Conservation (phyloP, 1,140 invertebrate genomes). For the Heliconius hewitsoni region DNA sequence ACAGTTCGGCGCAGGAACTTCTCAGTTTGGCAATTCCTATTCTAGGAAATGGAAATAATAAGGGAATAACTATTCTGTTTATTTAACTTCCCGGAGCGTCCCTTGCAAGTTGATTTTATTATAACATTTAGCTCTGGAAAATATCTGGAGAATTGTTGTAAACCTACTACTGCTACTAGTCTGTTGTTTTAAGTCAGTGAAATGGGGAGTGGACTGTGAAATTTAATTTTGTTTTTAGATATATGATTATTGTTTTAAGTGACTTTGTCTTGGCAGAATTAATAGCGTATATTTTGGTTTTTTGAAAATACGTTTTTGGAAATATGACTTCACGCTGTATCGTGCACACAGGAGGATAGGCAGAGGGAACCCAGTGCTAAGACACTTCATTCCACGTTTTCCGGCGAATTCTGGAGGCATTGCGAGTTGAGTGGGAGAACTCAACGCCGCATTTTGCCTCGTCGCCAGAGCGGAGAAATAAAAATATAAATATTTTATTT, state of each 20-base stretch:
- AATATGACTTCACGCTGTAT: too few relatives aligned
- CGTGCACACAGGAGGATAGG: too few relatives aligned
- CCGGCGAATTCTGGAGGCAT: too few relatives aligned
- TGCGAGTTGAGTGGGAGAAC: too few relatives aligned
- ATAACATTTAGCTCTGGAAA: constrained; percentile 38
- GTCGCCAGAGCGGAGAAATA: too few relatives aligned
- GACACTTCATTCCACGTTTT: too few relatives aligned
- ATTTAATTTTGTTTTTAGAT: neutral
- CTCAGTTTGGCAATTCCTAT: constrained; percentile 40
- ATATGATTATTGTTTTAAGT: neutral
- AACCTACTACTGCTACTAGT: constrained; percentile 6
- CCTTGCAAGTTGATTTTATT: constrained; percentile 44
- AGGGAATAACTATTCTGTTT: constrained; percentile 42
- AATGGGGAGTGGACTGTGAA: neutral
- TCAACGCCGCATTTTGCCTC: too few relatives aligned
- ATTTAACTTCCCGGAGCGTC: constrained; percentile 44
- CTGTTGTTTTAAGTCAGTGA: neutral
- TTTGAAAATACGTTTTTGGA: too few relatives aligned
- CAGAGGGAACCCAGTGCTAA: too few relatives aligned
- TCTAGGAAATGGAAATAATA: constrained; percentile 43
- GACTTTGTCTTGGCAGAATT: too few relatives aligned
- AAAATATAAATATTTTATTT: too few relatives aligned
- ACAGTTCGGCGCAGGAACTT: constrained; percentile 34
- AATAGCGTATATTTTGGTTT: too few relatives aligned
- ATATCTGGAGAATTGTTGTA: constrained; percentile 33